Base-by-base conservation (phyloP, 1,140 invertebrate genomes). In the Chironomus tepperi region DNA sequence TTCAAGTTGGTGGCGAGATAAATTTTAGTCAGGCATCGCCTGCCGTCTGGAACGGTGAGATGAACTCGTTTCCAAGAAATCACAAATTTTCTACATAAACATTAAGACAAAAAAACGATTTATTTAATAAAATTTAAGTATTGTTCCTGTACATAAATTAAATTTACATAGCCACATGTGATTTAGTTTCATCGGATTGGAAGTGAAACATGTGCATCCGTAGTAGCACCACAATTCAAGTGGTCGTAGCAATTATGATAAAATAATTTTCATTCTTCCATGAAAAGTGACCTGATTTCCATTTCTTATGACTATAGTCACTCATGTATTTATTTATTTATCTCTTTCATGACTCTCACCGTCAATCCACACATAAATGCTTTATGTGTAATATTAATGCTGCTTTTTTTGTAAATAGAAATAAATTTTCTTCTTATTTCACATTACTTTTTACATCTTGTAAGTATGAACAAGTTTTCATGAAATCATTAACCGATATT, bases 281-380 rank as follows among this genome's bases (percentile, higher is more conserved):
- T 57, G 47, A 57, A 57, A 57, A 57, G 47, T 57, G 47, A 57
- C 47, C 47, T 57, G 47, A 12, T 57, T 57, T 57, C n/a, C 47
- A 57, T 57, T 15, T 57, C 47, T n/a, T 57, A 12, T 57, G 12
- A 12, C 12, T 57, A 57, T 57, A 57, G n/a, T 57, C 47, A 57
- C n/a, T 57, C 47, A 12, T 15, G 3, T 57, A n/a, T 15, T 57
- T 57, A 5, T 57, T 57, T n/a, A 3, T 15, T 47, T 47, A 47
- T 9, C 2, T 47, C 9, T 15, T 47, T 9, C 9, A 9, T 47
- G 2, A 57, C 47, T 57, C 47, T 57, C 47, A 57, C 47, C 47
- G 12, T 57, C 12, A 57, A 57, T 57, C 12, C 5, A 57, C 10
- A 57, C 12, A 15, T 57, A 57, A 12, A 57, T 57, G 12, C 24